Evolutionary conservation across 2,888 invertebrate genomes (phyloP), one percentile per base, ranked within the genome.

Genomic region (Druceiella hillmani): DNA sequence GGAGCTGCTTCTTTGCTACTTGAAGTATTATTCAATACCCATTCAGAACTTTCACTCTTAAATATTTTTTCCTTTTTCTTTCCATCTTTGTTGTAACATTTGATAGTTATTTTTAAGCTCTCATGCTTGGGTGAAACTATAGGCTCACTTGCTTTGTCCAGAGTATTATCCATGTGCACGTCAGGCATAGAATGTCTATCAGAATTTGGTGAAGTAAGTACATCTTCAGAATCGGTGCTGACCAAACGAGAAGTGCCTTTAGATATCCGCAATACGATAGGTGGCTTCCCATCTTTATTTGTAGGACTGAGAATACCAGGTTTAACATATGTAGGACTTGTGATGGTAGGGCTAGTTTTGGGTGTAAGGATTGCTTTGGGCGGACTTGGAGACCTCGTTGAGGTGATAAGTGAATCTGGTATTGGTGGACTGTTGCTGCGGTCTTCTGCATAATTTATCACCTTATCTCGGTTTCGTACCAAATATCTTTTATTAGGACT

Each of bases 221-320:
- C 74, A 56, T 75, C 76, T 65, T 79, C 79, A 39, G 78, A 79
- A 53, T 79, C 79, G 34, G 79, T 79, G 54, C 79, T 79, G 37
- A 79, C 76, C 56, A 79, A 70, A 48, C 79, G 74, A 33, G 79
- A 79, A 38, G 78, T 79, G 33, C 79, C 79, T 65, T 89, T 86
- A 48, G 88, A 89, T 75, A 91, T 91, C 65, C 90, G 76, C 46
- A 91, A 67, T 36, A 90, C 89, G 55, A 91, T 91, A 14, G 90
- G 90, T 28, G 89, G 87, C 49, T 72, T 72, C 17, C 60, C 50
- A 36, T 71, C 69, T 55, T 68, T 70, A 52, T 67, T 69, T 25
- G 68, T 68, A 14, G 71, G 72, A 51, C 72, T 72, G 32, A 58
- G 57, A 14, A 66, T 56, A 38, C 66, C 71, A 42, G 57, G 43